Conservation (phyloP, 2,888 invertebrate species). For the Sepioteuthis lessoniana region DNA sequence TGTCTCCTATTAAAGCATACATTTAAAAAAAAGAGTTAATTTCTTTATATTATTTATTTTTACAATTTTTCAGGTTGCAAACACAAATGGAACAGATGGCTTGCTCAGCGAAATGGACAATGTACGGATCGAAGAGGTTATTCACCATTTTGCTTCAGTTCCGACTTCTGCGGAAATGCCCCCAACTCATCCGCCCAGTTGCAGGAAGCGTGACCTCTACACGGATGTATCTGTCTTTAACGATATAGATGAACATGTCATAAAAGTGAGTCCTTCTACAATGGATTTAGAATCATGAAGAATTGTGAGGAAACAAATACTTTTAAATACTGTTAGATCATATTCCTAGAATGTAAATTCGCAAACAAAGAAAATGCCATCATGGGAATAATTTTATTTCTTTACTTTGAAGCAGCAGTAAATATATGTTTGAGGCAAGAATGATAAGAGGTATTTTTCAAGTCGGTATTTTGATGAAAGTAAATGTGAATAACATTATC, state of each 20-base stretch:
- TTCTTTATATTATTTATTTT: neutral
- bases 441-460: too few species aligned
- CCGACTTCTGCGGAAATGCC: slow-evolving; percentile 63
- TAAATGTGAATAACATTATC: too few species aligned
- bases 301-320: too few species aligned
- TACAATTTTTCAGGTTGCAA: neutral
- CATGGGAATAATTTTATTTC: too few species aligned
- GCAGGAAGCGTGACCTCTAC: slow-evolving; percentile 72
- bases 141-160: slow-evolving; percentile 66
- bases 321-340: too few species aligned
- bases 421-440: too few species aligned
- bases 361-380: too few species aligned
- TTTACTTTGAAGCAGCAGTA: too few species aligned
- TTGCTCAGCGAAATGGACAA: neutral
- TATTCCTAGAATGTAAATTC: too few species aligned
- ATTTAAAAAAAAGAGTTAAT: too few species aligned
- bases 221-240: slow-evolving; percentile 69
- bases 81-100: neutral
- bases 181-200: slow-evolving; percentile 68
- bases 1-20: too few species aligned
- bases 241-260: slow-evolving; percentile 73
- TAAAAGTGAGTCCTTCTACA: slow-evolving; percentile 62
- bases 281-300: neutral
- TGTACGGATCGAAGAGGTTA: slow-evolving; percentile 64
- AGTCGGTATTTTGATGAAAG: too few species aligned